These are phyloP conservation scores for Oncorhynchus gorbuscha DNA, from an alignment of 2,113 vertebrate species.

Conservation along the genomic window DNA sequence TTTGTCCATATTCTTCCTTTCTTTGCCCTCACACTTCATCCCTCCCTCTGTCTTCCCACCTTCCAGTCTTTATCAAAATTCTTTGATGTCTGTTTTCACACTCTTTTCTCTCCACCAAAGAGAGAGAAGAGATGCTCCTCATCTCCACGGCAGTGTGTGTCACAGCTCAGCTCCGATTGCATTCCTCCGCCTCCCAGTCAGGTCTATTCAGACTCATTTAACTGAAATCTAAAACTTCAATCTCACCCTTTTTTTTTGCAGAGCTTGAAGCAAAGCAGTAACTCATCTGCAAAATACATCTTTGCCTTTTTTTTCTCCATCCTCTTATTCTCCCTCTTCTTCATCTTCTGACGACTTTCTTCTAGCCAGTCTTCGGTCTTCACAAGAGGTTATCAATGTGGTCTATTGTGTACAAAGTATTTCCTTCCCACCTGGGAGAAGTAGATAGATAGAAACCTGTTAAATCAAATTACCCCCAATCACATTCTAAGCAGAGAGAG, in stretches of 20 bases:
- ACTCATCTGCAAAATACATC: background rate
- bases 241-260: slow-evolving; percentile 15
- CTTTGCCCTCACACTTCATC: background rate
- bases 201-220: slow-evolving; percentile 42
- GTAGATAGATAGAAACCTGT: slow-evolving; percentile 13
- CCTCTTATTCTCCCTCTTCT: slow-evolving; percentile 17
- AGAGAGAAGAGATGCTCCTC: slow-evolving; percentile 65
- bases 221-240: slow-evolving; percentile 38
- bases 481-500: slow-evolving; percentile 17
- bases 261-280: slow-evolving; percentile 15
- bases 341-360: slow-evolving; percentile 21
- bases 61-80: slow-evolving; percentile 54
- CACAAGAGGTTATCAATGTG: slow-evolving; percentile 20
- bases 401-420: slow-evolving; percentile 2
- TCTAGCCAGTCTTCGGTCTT: slow-evolving; percentile 24
- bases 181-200: slow-evolving; percentile 32
- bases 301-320: slow-evolving; percentile 18
- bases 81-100: slow-evolving; percentile 84
- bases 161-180: slow-evolving; percentile 66
- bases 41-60: slow-evolving; percentile 33
- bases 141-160: slow-evolving; percentile 65
- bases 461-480: background rate
- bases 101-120: slow-evolving; percentile 73
- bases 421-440: slow-evolving; percentile 9
- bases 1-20: background rate